These are phyloP conservation scores for Himalopsyche kuldschensis DNA, from an alignment of 2,888 invertebrate genomes.

Conservation along the genomic window DNA sequence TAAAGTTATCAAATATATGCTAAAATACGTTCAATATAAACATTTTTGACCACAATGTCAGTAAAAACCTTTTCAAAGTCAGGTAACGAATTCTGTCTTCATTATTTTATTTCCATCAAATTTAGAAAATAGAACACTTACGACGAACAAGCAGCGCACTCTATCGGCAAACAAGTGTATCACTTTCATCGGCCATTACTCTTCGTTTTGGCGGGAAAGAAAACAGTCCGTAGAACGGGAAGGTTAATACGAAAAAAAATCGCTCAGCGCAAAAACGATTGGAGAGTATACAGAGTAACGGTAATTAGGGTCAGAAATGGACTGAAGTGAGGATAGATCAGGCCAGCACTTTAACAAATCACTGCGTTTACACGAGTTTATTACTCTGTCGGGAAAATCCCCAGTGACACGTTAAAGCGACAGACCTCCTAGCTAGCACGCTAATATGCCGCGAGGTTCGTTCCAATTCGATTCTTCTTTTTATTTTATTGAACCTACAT, in stretches of 20 bases:
- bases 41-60: too few relatives aligned
- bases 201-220: background rate
- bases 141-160: background rate
- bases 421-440: background rate
- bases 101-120: too few relatives aligned
- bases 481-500: too few relatives aligned
- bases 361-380: constrained; percentile 29
- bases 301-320: constrained; percentile 24
- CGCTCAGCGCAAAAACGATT: constrained; percentile 3
- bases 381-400: constrained; percentile 24
- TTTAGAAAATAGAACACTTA: background rate
- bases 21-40: too few relatives aligned
- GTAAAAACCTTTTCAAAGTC: too few relatives aligned
- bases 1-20: too few relatives aligned
- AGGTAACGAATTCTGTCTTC: too few relatives aligned
- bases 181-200: constrained; percentile 5
- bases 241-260: background rate
- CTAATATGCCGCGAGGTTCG: background rate
- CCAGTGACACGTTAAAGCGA: constrained; percentile 25
- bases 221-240: background rate
- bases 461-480: background rate
- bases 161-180: background rate
- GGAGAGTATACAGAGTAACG: background rate
- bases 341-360: constrained; percentile 33
- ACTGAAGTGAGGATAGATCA: constrained; percentile 18